phyloP scores from a whole-genome alignment of 2,888 invertebrate species.

The Troides aeacus region DNA sequence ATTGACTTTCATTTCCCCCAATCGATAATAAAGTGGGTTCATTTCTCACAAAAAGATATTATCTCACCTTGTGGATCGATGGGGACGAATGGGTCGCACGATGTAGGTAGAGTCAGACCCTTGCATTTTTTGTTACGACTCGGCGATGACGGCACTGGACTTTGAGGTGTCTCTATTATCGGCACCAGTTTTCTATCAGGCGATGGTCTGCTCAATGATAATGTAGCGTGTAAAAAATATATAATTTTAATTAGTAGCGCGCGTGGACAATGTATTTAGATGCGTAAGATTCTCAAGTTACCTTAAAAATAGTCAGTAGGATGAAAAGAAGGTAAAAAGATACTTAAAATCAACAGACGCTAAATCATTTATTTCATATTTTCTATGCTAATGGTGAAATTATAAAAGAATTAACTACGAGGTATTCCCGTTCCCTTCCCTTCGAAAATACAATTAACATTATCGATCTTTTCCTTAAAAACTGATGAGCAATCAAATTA shows the following conservation, averaged over 20 bases:
- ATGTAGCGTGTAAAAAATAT: background rate
- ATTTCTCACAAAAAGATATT: background rate
- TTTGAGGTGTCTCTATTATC: conserved; percentile 58
- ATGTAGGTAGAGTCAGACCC: conserved; percentile 44
- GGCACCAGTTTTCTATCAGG: conserved; percentile 39
- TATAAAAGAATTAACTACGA: too few species aligned
- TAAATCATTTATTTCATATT: too few species aligned
- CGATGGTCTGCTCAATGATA: conserved; percentile 31
- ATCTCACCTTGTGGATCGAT: conserved; percentile 81
- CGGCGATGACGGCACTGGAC: conserved; percentile 63
- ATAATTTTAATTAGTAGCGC: background rate
- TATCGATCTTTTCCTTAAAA: too few species aligned
- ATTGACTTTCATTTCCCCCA: background rate
- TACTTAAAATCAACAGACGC: too few species aligned
- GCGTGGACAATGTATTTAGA: background rate
- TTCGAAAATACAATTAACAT: too few species aligned
- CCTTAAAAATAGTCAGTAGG: too few species aligned
- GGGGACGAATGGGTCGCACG: conserved; percentile 61
- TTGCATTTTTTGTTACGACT: conserved; percentile 47
- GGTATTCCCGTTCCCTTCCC: too few species aligned
- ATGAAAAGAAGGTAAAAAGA: too few species aligned
- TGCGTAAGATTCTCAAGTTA: background rate
- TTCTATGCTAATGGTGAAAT: too few species aligned
- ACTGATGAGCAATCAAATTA: too few species aligned
- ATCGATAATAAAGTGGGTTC: background rate